phyloP scores from a whole-genome alignment of 1,140 invertebrate species.

The Ceratina calcarata region DNA sequence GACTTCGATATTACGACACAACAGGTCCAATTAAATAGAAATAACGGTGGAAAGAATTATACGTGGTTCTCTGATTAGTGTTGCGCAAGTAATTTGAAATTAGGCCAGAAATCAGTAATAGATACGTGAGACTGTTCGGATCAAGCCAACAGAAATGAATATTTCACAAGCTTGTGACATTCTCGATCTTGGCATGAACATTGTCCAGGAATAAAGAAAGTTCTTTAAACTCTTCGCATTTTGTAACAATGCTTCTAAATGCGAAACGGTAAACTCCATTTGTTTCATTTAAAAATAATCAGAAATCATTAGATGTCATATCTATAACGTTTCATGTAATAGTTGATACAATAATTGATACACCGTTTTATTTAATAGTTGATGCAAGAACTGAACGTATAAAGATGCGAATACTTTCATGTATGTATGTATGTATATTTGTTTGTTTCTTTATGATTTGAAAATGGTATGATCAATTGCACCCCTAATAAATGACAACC shows the following conservation, averaged over 20 bases:
- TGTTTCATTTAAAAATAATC: too few relatives aligned
- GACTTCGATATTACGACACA: background rate
- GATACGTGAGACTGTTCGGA: background rate
- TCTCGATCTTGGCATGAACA: background rate
- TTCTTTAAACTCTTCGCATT: background rate
- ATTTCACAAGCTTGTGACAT: background rate
- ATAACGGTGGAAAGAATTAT: background rate
- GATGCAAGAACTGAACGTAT: too few relatives aligned
- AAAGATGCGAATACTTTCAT: too few relatives aligned
- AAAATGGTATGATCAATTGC: too few relatives aligned
- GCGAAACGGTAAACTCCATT: background rate
- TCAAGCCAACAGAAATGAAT: background rate
- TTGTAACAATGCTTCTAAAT: background rate
- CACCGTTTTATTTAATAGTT: too few relatives aligned
- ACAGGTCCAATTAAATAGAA: slow-evolving; percentile 6
- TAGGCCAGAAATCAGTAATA: background rate
- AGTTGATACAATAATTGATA: too few relatives aligned
- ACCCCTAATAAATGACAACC: too few relatives aligned
- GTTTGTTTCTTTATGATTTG: too few relatives aligned
- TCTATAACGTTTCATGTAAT: too few relatives aligned
- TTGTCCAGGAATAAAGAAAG: background rate
- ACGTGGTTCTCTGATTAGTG: background rate
- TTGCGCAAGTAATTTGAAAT: slow-evolving; percentile 13
- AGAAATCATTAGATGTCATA: too few relatives aligned
- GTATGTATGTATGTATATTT: too few relatives aligned